Evolutionary conservation across 2,888 invertebrate genomes (phyloP), one percentile per base, ranked within the genome.

Genomic region (Ypsolopha scabrella): DNA sequence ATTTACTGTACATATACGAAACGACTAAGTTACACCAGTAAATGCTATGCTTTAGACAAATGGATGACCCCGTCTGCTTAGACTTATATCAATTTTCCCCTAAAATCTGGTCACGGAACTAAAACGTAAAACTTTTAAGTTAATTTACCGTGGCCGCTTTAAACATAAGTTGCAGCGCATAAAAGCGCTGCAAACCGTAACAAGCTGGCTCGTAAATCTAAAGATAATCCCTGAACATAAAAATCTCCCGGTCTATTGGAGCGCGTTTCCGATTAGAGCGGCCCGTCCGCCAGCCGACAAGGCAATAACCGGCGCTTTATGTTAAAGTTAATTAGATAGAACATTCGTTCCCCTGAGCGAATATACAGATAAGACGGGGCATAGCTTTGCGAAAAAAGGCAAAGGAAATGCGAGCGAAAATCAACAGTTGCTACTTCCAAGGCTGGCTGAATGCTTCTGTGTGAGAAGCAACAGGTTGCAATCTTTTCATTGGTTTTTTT

Each of bases 261-360:
- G 68, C 67, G 67, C 66, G 70, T 68, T 74, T 72, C 69, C 71
- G 71, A 75, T 76, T 77, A 75, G 68, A 65, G 36, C 49, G 35
- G n/a, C 6, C 67, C 68, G 66, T 67, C 67, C 60, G 64, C 60
- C 65, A 60, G 63, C 55, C 67, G 73, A 72, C 75, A 75, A 75
- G 70, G 77, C 75, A 81, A 78, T 81, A 80, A 71, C 74, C 71
- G 64, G 69, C 66, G 70, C 70, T 79, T 81, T 83, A 83, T 81
- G 76, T 81, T 82, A 78, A 80, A 81, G 75, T 80, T 83, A 83
- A 83, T 83, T 82, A 81, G 80, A 75, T 77, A 71, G 70, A 78
- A 78, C 80, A 81, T 81, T 81, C 70, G 71, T 75, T 82, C 82
- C 80, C 82, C 57, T 63, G 79, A 79, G 81, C 77, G 63, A 61